Conservation (phyloP, 1,140 invertebrate genomes). For the Antheraea mylitta region DNA sequence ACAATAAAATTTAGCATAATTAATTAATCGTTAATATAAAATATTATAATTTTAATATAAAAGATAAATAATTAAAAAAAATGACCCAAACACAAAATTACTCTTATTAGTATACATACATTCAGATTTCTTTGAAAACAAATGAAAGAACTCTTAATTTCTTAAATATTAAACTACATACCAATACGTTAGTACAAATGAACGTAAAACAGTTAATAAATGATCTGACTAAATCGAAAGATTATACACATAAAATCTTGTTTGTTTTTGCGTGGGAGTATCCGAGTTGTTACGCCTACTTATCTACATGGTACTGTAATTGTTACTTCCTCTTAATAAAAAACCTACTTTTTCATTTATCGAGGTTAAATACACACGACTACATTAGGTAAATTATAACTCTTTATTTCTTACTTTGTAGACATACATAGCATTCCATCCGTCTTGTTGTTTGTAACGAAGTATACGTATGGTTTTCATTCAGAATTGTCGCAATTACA, state of each 20-base stretch:
- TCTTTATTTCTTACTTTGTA: conserved; percentile 31
- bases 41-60: too few species aligned
- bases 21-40: too few species aligned
- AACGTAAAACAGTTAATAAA: background rate
- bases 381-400: background rate
- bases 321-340: background rate
- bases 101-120: too few species aligned
- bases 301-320: background rate
- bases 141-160: too few species aligned
- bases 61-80: too few species aligned
- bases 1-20: too few species aligned
- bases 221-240: background rate
- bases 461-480: conserved; percentile 26
- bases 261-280: background rate
- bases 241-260: background rate
- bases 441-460: conserved; percentile 23
- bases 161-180: too few species aligned
- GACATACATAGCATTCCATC: conserved; percentile 36
- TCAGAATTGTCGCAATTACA: conserved; percentile 22
- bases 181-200: too few species aligned
- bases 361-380: background rate
- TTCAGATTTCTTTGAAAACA: too few species aligned
- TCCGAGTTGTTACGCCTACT: background rate
- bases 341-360: background rate
- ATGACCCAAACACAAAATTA: too few species aligned